A percentile compares a stretch with the other conserved stretches of the same genome.
phyloP scores from a whole-genome alignment of 2,797 vertebrate genomes.

The Phataginus tetradactyla region DNA sequence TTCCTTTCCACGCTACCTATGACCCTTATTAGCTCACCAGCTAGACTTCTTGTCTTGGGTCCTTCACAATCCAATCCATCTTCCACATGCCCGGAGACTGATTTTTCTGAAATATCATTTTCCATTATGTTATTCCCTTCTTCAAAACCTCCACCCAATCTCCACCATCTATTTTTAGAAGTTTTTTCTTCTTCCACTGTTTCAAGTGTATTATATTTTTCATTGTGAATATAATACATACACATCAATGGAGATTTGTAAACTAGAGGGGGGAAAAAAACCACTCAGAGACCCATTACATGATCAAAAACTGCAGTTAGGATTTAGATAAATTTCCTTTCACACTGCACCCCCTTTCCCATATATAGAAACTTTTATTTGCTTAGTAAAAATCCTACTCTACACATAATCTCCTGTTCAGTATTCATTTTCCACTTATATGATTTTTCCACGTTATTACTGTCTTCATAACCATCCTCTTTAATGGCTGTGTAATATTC shows the following conservation, averaged over 20 bases:
- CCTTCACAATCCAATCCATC: neutral
- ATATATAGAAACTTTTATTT: neutral
- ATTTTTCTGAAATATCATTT: constrained; percentile 42
- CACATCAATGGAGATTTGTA: constrained; percentile 20
- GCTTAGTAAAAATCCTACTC: neutral
- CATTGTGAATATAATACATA: constrained; percentile 31
- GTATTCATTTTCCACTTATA: neutral
- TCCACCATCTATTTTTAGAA: neutral
- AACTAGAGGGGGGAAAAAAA: neutral
- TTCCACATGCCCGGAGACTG: neutral
- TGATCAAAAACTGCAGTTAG: neutral
- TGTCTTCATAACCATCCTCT: neutral
- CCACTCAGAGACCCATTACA: neutral
- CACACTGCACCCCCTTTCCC: neutral
- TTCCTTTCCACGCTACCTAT: neutral
- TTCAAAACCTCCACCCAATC: neutral
- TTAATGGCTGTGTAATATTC: constrained; percentile 48
- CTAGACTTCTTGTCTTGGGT: neutral
- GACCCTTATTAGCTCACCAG: neutral
- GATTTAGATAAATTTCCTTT: constrained; percentile 13
- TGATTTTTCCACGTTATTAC: neutral
- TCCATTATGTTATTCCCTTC: neutral
- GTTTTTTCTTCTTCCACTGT: neutral
- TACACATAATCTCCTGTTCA: neutral
- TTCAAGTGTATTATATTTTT: constrained; percentile 46